Evolutionary conservation across 2,797 vertebrate species (phyloP), one percentile per base, ranked within the genome.

Genomic region (Adrianichthys oophorus): DNA sequence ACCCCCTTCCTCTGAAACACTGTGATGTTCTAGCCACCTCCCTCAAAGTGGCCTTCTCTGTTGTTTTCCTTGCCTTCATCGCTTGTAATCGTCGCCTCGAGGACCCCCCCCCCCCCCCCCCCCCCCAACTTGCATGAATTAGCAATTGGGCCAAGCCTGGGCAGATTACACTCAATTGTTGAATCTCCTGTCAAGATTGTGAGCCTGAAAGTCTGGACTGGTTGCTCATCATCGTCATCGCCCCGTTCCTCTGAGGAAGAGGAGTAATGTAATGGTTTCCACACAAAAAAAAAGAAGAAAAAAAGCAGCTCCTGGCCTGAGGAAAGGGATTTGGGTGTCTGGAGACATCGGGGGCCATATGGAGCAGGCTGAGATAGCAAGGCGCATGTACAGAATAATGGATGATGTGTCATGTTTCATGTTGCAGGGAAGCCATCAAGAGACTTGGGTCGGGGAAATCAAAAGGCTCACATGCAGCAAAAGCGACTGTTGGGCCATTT

Each of bases 401-500:
- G 91, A 93, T 93, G 92, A 92, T 71, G 88, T 93, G 92, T 92
- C 92, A 92, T 92, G 91, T 93, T 93, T 91, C 90, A 90, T 92
- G 91, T 90, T 91, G 91, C 90, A 52, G 85, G 84, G 89, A 81
- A 85, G 89, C 88, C 91, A 80, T 93, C 92, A 92, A 90, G 91
- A 91, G 90, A 90, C 87, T 82, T 53, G 70, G 90, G 87, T 91
- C 86, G 82, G 91, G 92, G 92, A 92, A 92, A 92, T 92, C 91
- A 91, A 89, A 90, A 87, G 79, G 85, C 87, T 85, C 83, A 82
- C 80, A 53, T 86, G 85, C 86, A 85, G 87, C 84, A 80, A 86
- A 91, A 89, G 86, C 62, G 89, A 91, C 90, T 82, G 85, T 86
- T 84, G 82, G 79, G 70, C 80, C 82, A 81, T 90, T 90, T 89